Evolutionary conservation across 2,113 vertebrate genomes (phyloP).

Genomic region (Corapipo altera): DNA sequence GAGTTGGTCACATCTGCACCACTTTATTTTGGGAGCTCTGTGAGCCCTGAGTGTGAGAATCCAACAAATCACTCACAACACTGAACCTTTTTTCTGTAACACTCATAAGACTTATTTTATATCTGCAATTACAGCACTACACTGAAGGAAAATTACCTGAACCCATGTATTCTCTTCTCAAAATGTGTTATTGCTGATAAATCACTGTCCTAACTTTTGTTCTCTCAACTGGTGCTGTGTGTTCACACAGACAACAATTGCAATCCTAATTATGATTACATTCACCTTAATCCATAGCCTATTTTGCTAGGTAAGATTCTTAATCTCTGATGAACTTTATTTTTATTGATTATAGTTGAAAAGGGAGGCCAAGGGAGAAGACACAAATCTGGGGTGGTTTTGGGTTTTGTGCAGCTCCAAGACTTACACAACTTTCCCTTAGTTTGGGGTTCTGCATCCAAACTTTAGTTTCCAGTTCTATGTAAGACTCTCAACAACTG

Average conservation of each 20-base stretch:
- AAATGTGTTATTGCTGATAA: neutral
- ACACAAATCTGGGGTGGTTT: neutral
- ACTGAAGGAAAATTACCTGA: neutral
- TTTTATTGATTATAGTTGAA: neutral
- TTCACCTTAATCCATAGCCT: neutral
- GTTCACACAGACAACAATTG: neutral
- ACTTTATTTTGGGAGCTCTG: neutral
- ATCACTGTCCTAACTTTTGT: neutral
- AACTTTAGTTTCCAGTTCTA: neutral
- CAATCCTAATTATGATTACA: no score
- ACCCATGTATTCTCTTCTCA: neutral
- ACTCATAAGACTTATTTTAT: neutral
- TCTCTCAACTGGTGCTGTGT: neutral
- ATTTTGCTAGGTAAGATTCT: fast-evolving
- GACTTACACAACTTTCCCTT: neutral
- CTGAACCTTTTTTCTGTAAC: neutral
- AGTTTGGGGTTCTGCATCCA: neutral
- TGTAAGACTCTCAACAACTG: neutral
- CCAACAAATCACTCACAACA: neutral
- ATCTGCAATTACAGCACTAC: neutral
- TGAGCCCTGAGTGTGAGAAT: fast-evolving
- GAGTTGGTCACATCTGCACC: neutral
- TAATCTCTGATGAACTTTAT: neutral
- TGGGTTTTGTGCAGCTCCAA: neutral
- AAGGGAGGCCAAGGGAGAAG: neutral